Base-by-base conservation (phyloP, 2,888 invertebrate species). In the Octodonta nipae region DNA sequence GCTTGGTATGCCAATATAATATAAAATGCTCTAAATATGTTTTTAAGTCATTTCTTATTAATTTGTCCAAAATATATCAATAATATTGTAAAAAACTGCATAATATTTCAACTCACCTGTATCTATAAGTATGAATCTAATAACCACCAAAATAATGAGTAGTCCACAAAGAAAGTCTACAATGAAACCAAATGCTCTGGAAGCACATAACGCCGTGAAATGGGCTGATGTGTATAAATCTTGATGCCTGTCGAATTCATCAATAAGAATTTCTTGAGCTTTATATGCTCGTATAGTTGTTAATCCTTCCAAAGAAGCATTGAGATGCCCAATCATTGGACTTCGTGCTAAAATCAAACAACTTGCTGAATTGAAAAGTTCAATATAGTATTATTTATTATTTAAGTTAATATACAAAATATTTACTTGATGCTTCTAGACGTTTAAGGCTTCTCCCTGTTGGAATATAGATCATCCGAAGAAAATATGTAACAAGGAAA, bases 241-340 rank as follows among this genome's bases (percentile, higher is more conserved):
- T 39, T 58, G 58, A 41, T 60, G 55, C 11, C 47, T 40, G 30
- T 60, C 59, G 35, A 56, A 61, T 40, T 60, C 60, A 5, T 49
- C 42, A 15, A 36, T 49, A 14, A 60, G 39, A 11, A 55, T 50
- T n/a, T 42, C 37, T 41, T 61, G 49, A 5, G 56, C 57, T 25
- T 49, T 47, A 28, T 49, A 56, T 5, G 60, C 59, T 38, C 60
- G 45, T 13, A 61, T 58, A 13, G 58, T 61, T 15, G 56, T 50
- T n/a, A 60, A 34, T n/a, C 61, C 61, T 41, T 60, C 59, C n/a
- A 61, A 38, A 3, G 60, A 55, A 7, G 61, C 51, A 36, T 58
- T 61, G 6, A 61, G 34, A 30, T 58, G 58, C 10, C 60, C 60
- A 17, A 60, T 40, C 35, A 60, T 47, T 7, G 61, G 60, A 42